Conservation (phyloP, 2,888 invertebrate genomes). For the Ophion slaviceki region DNA sequence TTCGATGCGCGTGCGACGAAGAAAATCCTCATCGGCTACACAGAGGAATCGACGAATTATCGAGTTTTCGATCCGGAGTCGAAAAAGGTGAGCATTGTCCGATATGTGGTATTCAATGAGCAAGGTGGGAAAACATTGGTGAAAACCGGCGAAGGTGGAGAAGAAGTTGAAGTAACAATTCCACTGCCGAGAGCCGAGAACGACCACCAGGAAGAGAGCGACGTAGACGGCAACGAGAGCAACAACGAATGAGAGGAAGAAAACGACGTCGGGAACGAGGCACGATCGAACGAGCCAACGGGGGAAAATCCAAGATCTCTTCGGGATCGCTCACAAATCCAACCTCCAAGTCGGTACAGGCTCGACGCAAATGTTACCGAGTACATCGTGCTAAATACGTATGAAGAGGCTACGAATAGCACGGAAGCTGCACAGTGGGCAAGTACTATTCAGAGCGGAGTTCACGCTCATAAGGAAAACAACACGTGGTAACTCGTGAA, state of each 20-base stretch:
- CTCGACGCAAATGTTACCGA: slow-evolving; percentile 26
- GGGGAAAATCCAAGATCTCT: slow-evolving; percentile 7
- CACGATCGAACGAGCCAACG: not conserved
- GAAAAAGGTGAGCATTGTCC: slow-evolving; percentile 28
- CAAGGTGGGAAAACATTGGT: slow-evolving; percentile 5
- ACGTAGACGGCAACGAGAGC: too few relatives aligned
- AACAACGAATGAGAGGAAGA: slow-evolving; percentile 13
- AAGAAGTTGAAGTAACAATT: slow-evolving; percentile 15
- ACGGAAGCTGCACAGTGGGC: slow-evolving; percentile 10
- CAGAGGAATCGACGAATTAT: slow-evolving; percentile 47
- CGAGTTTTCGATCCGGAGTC: slow-evolving; percentile 35
- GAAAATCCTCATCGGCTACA: slow-evolving; percentile 59
- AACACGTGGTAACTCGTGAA: slow-evolving; percentile 34
- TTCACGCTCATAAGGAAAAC: too few relatives aligned
- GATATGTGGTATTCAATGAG: slow-evolving; percentile 63
- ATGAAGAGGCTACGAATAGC: slow-evolving; percentile 31
- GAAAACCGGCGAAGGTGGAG: not conserved
- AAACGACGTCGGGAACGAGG: not conserved
- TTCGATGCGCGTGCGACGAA: slow-evolving; percentile 68
- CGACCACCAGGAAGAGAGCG: slow-evolving; percentile 2
- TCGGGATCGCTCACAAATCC: slow-evolving; percentile 25
- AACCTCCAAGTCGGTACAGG: slow-evolving; percentile 26
- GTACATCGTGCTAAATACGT: not conserved
- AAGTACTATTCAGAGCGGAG: too few relatives aligned
- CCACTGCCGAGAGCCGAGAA: slow-evolving; percentile 8